Conservation (phyloP, 2,888 invertebrate species). For the Megalurothrips usitatus region DNA sequence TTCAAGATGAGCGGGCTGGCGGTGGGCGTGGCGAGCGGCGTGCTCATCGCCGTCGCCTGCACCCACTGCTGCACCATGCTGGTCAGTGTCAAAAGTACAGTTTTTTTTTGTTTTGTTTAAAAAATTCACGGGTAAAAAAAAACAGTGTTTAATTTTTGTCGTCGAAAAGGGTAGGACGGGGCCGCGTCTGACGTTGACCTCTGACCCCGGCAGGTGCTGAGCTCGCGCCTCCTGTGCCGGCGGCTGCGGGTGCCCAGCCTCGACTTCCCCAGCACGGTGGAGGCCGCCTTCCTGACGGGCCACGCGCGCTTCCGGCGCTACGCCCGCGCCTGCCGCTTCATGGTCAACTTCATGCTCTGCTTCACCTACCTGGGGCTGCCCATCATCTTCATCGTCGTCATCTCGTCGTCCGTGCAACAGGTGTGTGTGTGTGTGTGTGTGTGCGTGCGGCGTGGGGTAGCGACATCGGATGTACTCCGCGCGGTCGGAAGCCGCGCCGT, state of each 20-base stretch:
- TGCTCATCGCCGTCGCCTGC: conserved; percentile 8
- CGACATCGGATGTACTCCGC: background rate
- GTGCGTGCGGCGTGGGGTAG: background rate
- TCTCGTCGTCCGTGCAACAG: conserved; percentile 11
- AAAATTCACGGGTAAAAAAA: too few species aligned
- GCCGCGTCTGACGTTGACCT: background rate
- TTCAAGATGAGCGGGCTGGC: conserved; percentile 14
- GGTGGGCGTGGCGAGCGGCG: background rate
- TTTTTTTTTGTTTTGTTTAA: too few species aligned
- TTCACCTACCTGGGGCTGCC: conserved; percentile 12
- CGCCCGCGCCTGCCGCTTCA: conserved; percentile 1
- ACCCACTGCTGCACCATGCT: conserved; percentile 17
- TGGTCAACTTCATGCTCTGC: conserved; percentile 21
- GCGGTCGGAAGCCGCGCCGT: background rate
- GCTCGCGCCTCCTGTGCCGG: background rate
- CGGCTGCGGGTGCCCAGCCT: conserved; percentile 12
- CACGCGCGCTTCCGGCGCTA: background rate
- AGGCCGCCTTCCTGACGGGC: conserved; percentile 10
- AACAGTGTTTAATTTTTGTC: background rate
- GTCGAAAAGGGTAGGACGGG: background rate
- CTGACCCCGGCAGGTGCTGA: background rate
- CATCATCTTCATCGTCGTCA: conserved; percentile 20
- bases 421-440: background rate
- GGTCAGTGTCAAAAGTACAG: background rate
- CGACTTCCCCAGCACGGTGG: conserved; percentile 21